Evolutionary conservation across 2,888 invertebrate species (phyloP), one percentile per base, ranked within the genome.

Genomic region (Cantharis nigra): DNA sequence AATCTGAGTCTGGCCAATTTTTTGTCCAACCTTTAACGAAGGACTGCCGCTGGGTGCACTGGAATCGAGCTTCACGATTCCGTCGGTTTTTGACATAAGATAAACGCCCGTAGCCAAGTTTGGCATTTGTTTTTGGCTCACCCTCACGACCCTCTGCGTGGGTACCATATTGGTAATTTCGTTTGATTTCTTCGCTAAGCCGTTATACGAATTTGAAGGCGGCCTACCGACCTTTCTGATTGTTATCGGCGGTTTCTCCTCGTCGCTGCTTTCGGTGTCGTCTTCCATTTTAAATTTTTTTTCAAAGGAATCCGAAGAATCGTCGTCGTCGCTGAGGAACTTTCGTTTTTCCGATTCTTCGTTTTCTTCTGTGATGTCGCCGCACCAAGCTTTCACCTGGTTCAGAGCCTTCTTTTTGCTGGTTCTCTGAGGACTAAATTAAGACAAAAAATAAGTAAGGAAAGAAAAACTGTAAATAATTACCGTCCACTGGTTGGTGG

Each of bases 361-460:
- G 62, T 91, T 91, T 18, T 90, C 90, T 7, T 91, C 90, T 65
- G 90, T 90, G 86, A 91, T 91, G 0, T 91, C 93, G 13, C 94
- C 94, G 82, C 94, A 95, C 96, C 96, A 96, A 78, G 94, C 94
- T 85, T 96, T 96, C 74, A 96, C 95, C 86, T 95, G 95, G 87
- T 94, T 94, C 86, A 95, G 89, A 0, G 95, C 95, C 82, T 94
- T 94, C 70, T 93, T 93, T 87, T 96, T 96, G 83, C 95, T 95
- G n/a, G 92, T 93, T 18, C 94, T 90, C 85, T 93, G 93, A 3
- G 94, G 93, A 26, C 94, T 91, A 3, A 93, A 93, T 18, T 71
- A 4, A 63, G 23, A 33, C 63, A 63, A 69, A 67, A 76, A 33
- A 20, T 69, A 1, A 3, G 5, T 16, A 70, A 28, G 49, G 65